Base-by-base conservation (phyloP, 1,140 invertebrate genomes). In the Caenorhabditis briggsae region DNA sequence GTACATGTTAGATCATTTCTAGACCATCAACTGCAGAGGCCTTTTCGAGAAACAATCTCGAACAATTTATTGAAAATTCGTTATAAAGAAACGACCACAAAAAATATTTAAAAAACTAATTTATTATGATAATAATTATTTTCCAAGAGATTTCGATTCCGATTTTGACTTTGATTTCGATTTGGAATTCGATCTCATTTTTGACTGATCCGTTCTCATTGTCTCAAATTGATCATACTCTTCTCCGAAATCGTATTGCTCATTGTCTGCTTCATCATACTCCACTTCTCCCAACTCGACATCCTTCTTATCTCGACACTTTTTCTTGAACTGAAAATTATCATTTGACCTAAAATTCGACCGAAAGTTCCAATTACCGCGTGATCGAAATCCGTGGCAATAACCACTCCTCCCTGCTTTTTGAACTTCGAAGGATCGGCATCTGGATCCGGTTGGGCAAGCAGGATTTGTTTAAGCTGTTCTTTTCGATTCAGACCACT, bases 221-320 rank as follows among this genome's bases (percentile, higher is more conserved):
- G 14, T 7, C 64, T 70, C 41, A 46, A 70, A 43, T 11, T 70
- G 12, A n/a, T 70, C 64, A 14, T 43, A 8, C 8, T 70, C 64
- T 9, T 70, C 64, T n/a, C 64, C 64, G 41, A 70, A 70, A 18
- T 70, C 64, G n/a, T 70, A 70, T n/a, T 70, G 64, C 18, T 70
- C 64, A 46, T 70, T 70, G 16, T 70, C 41, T 5, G 33, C 18
- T 18, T 70, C 64, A 23, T 25, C 64, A 41, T 70, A 70, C n/a
- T 46, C 20, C 12, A 70, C 41, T 0, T 23, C 5, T 70, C 64
- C 64, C 41, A 43, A 11, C 64, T 43, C 64, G 0, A 25, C 41
- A 9, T 70, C n/a, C 18, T 70, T 18, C 41, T 43, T 8, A 7
- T 43, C 41, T 18, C 16, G 18, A 18, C 16, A 43, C 3, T 46